A percentile compares a stretch with the other conserved stretches of the same genome.
Evolutionary conservation across 2,113 vertebrate genomes (phyloP).

Genomic region (Tichodroma muraria): DNA sequence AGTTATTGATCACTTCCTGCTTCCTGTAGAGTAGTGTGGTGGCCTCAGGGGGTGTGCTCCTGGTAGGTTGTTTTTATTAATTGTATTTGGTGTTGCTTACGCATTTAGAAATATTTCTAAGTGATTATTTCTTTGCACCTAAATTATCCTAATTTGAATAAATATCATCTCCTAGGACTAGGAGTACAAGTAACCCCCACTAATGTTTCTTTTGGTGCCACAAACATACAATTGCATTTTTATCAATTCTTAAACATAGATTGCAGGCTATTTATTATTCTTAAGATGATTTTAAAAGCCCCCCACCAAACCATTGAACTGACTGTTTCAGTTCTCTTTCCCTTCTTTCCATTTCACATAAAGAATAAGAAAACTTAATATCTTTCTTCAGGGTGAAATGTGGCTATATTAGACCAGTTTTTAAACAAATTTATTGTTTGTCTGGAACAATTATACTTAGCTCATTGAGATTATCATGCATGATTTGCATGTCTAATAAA

Average conservation of each 20-base stretch:
- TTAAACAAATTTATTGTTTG: background rate
- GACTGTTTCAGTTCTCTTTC: too few species aligned
- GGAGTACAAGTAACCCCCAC: background rate
- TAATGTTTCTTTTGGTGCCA: background rate
- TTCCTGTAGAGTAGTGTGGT: background rate
- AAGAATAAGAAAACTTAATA: background rate
- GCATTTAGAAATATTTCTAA: background rate
- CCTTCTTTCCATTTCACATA: background rate
- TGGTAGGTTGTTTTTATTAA: background rate
- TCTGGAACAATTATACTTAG: background rate
- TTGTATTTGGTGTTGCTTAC: background rate
- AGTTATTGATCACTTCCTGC: background rate
- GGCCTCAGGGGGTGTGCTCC: background rate
- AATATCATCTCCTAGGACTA: background rate
- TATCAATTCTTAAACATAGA: background rate
- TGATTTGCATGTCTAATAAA: conserved; percentile 12
- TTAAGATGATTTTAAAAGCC: background rate
- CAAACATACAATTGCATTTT: background rate
- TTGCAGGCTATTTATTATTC: background rate
- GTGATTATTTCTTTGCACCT: background rate
- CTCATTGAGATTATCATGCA: background rate
- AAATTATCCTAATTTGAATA: background rate
- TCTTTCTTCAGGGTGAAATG: background rate
- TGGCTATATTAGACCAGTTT: background rate
- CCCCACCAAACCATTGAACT: background rate